Evolutionary conservation across 2,113 vertebrate species (phyloP).

Genomic region (Mugil cephalus): DNA sequence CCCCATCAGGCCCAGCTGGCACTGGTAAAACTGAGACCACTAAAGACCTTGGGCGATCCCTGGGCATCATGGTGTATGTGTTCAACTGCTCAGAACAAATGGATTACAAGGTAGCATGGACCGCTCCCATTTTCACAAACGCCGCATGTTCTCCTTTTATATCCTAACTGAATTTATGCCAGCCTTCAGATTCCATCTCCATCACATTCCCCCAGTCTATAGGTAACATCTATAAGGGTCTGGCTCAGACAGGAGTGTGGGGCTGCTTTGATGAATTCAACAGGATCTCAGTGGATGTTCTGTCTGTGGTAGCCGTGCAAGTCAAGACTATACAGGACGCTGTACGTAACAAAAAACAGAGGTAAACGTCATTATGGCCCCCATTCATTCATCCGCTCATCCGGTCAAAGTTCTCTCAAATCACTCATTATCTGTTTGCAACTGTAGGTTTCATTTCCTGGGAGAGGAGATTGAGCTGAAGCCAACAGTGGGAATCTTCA

Average conservation of each 20-base stretch:
- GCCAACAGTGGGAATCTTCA: conserved; percentile 85
- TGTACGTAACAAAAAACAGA: conserved; percentile 84
- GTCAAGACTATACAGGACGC: conserved; percentile 85
- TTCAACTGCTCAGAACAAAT: conserved; percentile 89
- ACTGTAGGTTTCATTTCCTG: conserved; percentile 80
- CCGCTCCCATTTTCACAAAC: not conserved
- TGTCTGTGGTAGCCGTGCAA: conserved; percentile 84
- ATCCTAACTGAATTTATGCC: not conserved
- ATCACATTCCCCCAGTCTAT: conserved; percentile 69
- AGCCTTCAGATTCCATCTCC: not conserved
- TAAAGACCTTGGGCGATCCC: conserved; percentile 82
- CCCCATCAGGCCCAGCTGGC: conserved; percentile 80
- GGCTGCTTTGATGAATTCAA: conserved; percentile 86
- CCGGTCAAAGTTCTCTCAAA: conserved; percentile 1
- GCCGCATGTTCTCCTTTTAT: not conserved
- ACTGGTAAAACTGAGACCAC: conserved; percentile 85
- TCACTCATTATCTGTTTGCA: not conserved
- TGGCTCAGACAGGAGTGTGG: conserved; percentile 85
- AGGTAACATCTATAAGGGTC: conserved; percentile 85
- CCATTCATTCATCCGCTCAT: not conserved
- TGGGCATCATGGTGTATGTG: conserved; percentile 86
- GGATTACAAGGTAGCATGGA: conserved; percentile 83
- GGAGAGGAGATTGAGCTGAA: conserved; percentile 83
- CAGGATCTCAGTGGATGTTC: conserved; percentile 83
- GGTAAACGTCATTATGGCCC: conserved; percentile 54